Percentiles rank a stretch among this genome's conserved stretches.
Conservation (phyloP, 2,888 invertebrate genomes). For the Phortica magna region DNA sequence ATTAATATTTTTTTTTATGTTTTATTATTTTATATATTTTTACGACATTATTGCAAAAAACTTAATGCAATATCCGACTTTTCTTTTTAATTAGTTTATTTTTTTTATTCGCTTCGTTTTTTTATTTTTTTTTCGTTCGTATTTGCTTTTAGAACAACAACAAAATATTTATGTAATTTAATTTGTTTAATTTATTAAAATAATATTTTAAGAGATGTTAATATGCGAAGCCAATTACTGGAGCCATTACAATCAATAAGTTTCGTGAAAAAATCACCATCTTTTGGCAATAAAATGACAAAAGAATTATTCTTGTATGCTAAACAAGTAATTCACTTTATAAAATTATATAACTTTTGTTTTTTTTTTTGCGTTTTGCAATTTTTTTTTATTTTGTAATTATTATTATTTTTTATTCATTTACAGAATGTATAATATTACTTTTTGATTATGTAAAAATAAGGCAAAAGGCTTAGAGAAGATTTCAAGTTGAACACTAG, state of each 20-base stretch:
- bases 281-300: slow-evolving; percentile 78
- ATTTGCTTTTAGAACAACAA: slow-evolving; percentile 72
- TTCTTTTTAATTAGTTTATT: slow-evolving; percentile 20
- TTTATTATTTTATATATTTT: slow-evolving; percentile 48
- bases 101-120: slow-evolving; percentile 53
- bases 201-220: slow-evolving; percentile 44
- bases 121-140: slow-evolving; percentile 52
- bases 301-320: slow-evolving; percentile 77
- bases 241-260: slow-evolving; percentile 79
- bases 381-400: slow-evolving; percentile 46
- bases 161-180: slow-evolving; percentile 66
- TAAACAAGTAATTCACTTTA: slow-evolving; percentile 49
- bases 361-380: slow-evolving; percentile 45
- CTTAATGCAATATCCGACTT: background rate
- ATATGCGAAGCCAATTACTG: slow-evolving; percentile 76
- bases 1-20: slow-evolving; percentile 44
- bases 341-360: slow-evolving; percentile 46
- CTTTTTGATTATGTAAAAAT: slow-evolving; percentile 76
- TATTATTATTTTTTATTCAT: slow-evolving; percentile 54
- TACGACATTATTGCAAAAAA: slow-evolving; percentile 46
- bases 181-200: slow-evolving; percentile 52
- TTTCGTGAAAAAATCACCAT: slow-evolving; percentile 79
- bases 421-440: slow-evolving; percentile 69
- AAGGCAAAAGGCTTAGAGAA: slow-evolving; percentile 40
- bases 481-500: slow-evolving; percentile 26